These are phyloP conservation scores for Tholera decimalis DNA, from an alignment of 2,888 invertebrate species.

Conservation along the genomic window DNA sequence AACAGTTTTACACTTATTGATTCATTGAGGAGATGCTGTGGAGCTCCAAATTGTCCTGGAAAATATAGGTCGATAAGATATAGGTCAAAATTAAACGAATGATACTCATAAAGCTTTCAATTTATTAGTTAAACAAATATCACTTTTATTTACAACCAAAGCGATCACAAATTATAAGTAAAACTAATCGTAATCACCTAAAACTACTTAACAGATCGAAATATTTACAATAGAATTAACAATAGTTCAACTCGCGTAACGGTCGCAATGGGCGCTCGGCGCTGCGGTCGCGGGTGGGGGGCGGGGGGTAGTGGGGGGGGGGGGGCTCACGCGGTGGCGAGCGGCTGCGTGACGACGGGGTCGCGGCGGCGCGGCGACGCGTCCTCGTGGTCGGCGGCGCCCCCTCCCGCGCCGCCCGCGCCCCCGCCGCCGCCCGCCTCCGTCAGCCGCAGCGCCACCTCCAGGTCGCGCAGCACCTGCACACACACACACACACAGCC, in stretches of 20 bases:
- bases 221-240: constrained; percentile 90
- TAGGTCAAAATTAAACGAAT: constrained; percentile 32
- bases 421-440: constrained; percentile 81
- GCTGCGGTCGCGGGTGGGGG: constrained; percentile 36
- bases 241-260: constrained; percentile 78
- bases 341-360: constrained; percentile 7
- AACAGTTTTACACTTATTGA: too few relatives aligned
- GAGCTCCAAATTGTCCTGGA: too few relatives aligned
- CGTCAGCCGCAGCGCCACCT: constrained; percentile 94
- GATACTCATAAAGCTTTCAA: constrained; percentile 85
- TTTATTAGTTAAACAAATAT: constrained; percentile 91
- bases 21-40: too few relatives aligned
- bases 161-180: constrained; percentile 90
- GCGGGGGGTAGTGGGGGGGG: constrained; percentile 36
- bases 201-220: constrained; percentile 91
- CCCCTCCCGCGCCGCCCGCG: too few relatives aligned
- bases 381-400: constrained; percentile 87
- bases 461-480: constrained; percentile 96
- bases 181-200: constrained; percentile 89
- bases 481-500: background rate
- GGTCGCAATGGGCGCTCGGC: constrained; percentile 51
- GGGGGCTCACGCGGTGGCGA: constrained; percentile 23
- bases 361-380: constrained; percentile 88
- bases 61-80: background rate
- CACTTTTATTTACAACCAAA: constrained; percentile 91